Evolutionary conservation across 1,140 invertebrate genomes (phyloP).

Genomic region (Anthonomus grandis): DNA sequence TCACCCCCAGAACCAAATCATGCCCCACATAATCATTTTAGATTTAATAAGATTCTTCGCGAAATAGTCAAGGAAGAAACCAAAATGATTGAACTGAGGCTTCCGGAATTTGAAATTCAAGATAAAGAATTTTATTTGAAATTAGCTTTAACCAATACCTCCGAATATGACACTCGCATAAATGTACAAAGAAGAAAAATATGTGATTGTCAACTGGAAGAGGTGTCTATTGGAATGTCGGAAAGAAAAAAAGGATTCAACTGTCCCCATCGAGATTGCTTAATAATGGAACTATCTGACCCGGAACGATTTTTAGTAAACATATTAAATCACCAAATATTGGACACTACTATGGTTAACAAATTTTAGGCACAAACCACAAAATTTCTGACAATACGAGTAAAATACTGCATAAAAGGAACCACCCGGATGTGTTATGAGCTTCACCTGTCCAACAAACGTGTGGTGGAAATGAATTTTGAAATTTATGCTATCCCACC

Average conservation of each 20-base stretch:
- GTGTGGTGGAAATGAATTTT: constrained; percentile 2
- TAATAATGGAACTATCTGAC: constrained; percentile 4
- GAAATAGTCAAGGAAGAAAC: constrained; percentile 5
- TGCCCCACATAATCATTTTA: background rate
- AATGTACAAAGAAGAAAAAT: constrained; percentile 11
- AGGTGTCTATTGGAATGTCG: background rate
- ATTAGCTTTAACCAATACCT: constrained; percentile 10
- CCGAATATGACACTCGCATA: constrained; percentile 1
- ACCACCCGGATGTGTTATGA: background rate
- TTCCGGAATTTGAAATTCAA: constrained; percentile 17
- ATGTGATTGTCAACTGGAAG: constrained; percentile 13
- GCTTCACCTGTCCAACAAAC: constrained; percentile 1
- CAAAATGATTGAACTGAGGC: background rate
- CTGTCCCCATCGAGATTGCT: constrained; percentile 9
- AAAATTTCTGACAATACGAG: constrained; percentile 6
- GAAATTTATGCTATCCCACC: background rate
- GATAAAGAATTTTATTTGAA: constrained; percentile 2
- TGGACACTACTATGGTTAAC: background rate
- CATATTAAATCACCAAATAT: too few relatives aligned
- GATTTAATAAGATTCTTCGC: background rate
- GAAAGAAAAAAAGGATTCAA: constrained; percentile 5
- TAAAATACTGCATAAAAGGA: constrained; percentile 4
- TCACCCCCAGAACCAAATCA: background rate
- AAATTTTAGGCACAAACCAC: background rate
- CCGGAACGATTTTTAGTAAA: background rate